A percentile compares a stretch with the other conserved stretches of the same genome.
Conservation (phyloP, 1,140 invertebrate species). For the Mya arenaria region DNA sequence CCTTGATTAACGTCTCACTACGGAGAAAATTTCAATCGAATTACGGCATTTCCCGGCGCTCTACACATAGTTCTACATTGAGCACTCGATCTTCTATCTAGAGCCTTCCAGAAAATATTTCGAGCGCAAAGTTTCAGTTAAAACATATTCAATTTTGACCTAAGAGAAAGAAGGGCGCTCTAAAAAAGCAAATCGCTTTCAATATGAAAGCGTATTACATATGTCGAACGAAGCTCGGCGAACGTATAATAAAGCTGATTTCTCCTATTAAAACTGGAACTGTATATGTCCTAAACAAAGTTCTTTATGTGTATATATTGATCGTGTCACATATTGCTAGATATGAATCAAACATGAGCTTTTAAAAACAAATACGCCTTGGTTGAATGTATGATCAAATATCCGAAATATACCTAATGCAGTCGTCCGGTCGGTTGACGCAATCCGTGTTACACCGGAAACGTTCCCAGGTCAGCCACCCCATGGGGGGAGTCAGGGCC, state of each 20-base stretch:
- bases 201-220: not conserved
- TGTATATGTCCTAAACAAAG: no score
- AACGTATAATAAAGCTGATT: no score
- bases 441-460: conserved; percentile 78
- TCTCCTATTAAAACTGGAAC: no score
- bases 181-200: not conserved
- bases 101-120: not conserved
- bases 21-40: conserved; percentile 42
- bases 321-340: no score
- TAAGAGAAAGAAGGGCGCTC: not conserved
- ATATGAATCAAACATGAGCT: no score
- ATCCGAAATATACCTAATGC: conserved; percentile 80
- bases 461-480: conserved; percentile 79
- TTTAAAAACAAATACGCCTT: no score
- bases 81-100: not conserved
- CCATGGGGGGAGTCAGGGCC: conserved; percentile 78
- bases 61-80: not conserved
- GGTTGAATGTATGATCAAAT: no score
- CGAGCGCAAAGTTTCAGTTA: not conserved
- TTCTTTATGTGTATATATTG: no score
- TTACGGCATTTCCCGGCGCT: not conserved
- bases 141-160: not conserved
- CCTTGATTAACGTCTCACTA: conserved; percentile 95
- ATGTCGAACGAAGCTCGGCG: no score
- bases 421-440: conserved; percentile 74